These are phyloP conservation scores for Opisthocomus hoazin DNA, from an alignment of 2,113 vertebrate genomes.

Conservation along the genomic window DNA sequence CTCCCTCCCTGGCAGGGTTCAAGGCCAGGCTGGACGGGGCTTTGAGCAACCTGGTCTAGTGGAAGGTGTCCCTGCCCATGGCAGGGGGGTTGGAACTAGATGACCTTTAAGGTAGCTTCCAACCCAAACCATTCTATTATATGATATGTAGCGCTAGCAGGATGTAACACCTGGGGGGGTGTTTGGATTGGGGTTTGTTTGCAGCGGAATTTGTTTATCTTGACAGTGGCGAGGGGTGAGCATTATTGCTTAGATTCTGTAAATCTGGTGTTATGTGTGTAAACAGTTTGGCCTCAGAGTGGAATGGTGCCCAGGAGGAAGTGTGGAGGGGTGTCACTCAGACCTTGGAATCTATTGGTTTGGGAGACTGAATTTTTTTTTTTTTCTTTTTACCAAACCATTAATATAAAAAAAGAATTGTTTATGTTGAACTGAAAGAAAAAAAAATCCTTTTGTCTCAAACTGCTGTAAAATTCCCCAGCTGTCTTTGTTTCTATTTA, in stretches of 20 bases:
- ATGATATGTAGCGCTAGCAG: background rate
- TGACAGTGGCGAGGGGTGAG: background rate
- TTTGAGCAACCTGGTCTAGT: too few species aligned
- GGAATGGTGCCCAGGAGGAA: background rate
- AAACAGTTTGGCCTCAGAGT: background rate
- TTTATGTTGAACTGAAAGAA: background rate
- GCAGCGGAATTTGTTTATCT: background rate
- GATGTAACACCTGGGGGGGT: too few species aligned
- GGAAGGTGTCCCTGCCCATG: too few species aligned
- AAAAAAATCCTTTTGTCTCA: background rate
- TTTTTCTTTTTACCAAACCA: background rate
- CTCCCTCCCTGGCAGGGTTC: too few species aligned
- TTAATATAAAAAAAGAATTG: background rate
- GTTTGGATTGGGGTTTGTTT: background rate
- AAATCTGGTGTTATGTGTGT: background rate
- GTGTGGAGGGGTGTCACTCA: too few species aligned
- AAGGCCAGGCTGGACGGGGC: too few species aligned
- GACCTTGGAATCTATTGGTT: background rate
- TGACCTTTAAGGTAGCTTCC: too few species aligned
- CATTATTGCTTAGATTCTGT: background rate
- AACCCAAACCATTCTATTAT: too few species aligned
- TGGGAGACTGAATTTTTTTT: background rate
- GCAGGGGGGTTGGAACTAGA: too few species aligned
- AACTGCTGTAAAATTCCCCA: background rate
- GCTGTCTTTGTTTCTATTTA: background rate